Percentiles rank a stretch among this genome's conserved stretches.
phyloP scores from a whole-genome alignment of 2,888 invertebrate species.

The Agrotis clavis region DNA sequence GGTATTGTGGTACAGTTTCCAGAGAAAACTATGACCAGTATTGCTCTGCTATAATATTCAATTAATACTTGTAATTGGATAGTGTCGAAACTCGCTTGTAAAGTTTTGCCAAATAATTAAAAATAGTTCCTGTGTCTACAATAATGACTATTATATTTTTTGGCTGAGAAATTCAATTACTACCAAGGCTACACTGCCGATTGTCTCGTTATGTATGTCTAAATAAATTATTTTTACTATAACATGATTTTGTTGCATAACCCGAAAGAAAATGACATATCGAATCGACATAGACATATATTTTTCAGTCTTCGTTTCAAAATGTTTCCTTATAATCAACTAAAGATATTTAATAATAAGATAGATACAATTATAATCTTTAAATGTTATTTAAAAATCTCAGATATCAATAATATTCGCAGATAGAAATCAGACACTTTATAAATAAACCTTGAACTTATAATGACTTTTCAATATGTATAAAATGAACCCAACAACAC shows the following conservation, averaged over 20 bases:
- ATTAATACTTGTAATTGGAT: neutral
- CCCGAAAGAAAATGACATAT: neutral
- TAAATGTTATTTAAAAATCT: too few species aligned
- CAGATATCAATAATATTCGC: neutral
- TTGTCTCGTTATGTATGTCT: neutral
- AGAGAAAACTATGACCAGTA: neutral
- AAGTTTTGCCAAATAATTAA: neutral
- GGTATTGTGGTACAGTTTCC: neutral
- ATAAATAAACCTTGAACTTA: slow-evolving; percentile 6
- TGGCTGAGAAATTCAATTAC: neutral
- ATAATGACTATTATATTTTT: neutral
- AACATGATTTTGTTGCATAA: neutral
- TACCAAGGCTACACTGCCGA: neutral
- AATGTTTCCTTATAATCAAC: neutral
- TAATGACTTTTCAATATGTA: neutral
- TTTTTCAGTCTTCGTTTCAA: neutral
- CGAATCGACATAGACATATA: too few species aligned
- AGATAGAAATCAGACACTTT: too few species aligned
- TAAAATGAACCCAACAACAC: neutral
- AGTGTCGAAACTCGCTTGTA: neutral
- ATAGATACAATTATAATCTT: too few species aligned
- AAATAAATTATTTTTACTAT: neutral
- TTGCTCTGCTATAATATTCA: too few species aligned
- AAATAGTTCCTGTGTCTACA: neutral
- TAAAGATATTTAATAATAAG: neutral